Evolutionary conservation across 2,797 vertebrate species (phyloP), one percentile per base, ranked within the genome.

Genomic region (Parambassis ranga): DNA sequence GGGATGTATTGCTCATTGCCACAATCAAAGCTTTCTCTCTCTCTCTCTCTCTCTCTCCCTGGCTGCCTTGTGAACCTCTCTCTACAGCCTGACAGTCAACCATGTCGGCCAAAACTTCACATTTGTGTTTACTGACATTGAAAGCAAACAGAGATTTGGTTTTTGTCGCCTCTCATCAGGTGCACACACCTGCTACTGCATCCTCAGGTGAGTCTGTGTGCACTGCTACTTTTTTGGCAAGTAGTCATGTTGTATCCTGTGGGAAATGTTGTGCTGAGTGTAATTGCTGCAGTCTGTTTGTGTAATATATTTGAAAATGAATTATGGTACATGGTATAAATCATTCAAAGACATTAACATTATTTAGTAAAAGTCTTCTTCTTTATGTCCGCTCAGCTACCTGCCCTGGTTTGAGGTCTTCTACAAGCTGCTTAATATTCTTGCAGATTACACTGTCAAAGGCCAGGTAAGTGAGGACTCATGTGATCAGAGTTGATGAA

Each of bases 331-430:
- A n/a, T n/a, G n/a, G n/a, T n/a, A n/a, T n/a, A n/a, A n/a, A n/a
- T n/a, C n/a, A n/a, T n/a, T n/a, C n/a, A n/a, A n/a, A n/a, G n/a
- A n/a, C n/a, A n/a, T n/a, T n/a, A n/a, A n/a, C n/a, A n/a, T n/a
- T n/a, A n/a, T n/a, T n/a, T n/a, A n/a, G n/a, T n/a, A n/a, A n/a
- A n/a, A n/a, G n/a, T n/a, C n/a, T n/a, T n/a, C n/a, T n/a, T n/a
- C n/a, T 57, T 6, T 57, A 13, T 82, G 22, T 77, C 65, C 44
- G 87, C 64, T 6, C 71, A 98, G 97, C 91, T 99, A 98, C 88
- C 92, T 99, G 49, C 97, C 97, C 0, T 99, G 97, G 97, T 99
- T 98, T 73, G 97, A 99, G 87, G 95, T 98, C 49, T 99, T 98
- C 89, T 99, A 99, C 89, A 98, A 98, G 65, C 91, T 99, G 30